These are phyloP conservation scores for Hydropsyche betteni DNA, from an alignment of 2,888 invertebrate genomes.

Conservation along the genomic window DNA sequence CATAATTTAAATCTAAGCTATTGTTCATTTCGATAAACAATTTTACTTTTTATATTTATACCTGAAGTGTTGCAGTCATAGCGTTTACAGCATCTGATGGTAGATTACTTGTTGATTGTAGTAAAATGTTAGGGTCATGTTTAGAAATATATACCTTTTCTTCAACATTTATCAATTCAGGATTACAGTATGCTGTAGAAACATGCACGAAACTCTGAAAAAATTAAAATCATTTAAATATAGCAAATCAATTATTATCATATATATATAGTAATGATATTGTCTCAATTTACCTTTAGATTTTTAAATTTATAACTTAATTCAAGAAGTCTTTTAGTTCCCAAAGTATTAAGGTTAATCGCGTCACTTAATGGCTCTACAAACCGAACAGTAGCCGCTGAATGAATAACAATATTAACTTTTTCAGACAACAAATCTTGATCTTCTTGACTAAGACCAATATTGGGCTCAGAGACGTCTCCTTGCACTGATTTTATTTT, in stretches of 20 bases:
- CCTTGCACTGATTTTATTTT: constrained; percentile 78
- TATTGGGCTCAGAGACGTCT: constrained; percentile 76
- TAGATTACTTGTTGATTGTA: constrained; percentile 70
- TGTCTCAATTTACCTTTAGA: constrained; percentile 67
- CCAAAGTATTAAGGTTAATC: constrained; percentile 87
- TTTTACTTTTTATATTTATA: neutral
- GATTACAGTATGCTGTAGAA: constrained; percentile 96
- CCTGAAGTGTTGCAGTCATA: constrained; percentile 54
- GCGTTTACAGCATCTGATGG: constrained; percentile 70
- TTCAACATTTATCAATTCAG: constrained; percentile 78
- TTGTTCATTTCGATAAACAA: neutral
- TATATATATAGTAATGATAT: neutral
- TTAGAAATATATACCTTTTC: constrained; percentile 84
- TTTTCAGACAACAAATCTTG: constrained; percentile 69
- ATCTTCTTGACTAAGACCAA: constrained; percentile 76
- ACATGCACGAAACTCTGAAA: constrained; percentile 84
- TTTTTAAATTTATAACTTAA: constrained; percentile 83
- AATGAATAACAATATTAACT: constrained; percentile 90
- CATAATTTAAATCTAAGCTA: neutral
- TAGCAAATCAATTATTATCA: neutral
- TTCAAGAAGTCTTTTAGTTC: constrained; percentile 84
- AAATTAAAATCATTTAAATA: constrained; percentile 4
- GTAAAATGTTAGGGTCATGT: constrained; percentile 70
- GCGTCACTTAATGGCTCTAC: constrained; percentile 90
- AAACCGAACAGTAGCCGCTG: constrained; percentile 95